These are phyloP conservation scores for Gopherus evgoodei DNA, from an alignment of 2,113 vertebrate genomes.

Conservation along the genomic window DNA sequence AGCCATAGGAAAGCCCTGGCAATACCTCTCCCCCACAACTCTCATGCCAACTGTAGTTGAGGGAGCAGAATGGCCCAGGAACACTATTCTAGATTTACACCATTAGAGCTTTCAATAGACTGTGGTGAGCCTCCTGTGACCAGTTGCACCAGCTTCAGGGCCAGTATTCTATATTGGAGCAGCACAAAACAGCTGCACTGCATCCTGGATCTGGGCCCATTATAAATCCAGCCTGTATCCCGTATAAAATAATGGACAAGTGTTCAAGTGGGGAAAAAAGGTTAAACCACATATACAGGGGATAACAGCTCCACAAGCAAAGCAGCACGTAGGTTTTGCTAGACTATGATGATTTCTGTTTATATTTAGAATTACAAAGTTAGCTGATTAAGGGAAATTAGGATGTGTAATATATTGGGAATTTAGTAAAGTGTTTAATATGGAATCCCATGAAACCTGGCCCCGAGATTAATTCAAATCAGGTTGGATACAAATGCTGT, in stretches of 20 bases:
- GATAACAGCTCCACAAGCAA: background rate
- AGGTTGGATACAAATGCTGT: conserved; percentile 57
- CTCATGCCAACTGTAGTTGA: background rate
- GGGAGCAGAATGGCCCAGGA: background rate
- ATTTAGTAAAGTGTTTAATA: conserved; percentile 74
- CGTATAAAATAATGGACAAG: background rate
- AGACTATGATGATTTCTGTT: conserved; percentile 24
- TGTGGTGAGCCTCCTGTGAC: background rate
- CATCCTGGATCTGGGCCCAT: background rate
- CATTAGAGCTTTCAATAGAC: background rate
- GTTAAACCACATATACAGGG: background rate
- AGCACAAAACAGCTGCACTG: background rate
- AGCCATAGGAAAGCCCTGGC: background rate
- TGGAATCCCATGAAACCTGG: conserved; percentile 68
- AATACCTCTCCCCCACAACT: background rate
- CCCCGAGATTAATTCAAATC: conserved; percentile 72
- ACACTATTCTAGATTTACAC: background rate
- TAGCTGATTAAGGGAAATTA: conserved; percentile 50
- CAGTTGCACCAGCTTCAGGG: background rate
- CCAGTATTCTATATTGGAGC: background rate
- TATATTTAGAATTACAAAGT: background rate
- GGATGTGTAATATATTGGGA: conserved; percentile 63
- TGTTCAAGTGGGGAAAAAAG: background rate
- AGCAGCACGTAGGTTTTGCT: conserved; percentile 23
- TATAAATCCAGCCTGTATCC: background rate